phyloP scores from a whole-genome alignment of 1,140 invertebrate species.

The Ectropis grisescens region DNA sequence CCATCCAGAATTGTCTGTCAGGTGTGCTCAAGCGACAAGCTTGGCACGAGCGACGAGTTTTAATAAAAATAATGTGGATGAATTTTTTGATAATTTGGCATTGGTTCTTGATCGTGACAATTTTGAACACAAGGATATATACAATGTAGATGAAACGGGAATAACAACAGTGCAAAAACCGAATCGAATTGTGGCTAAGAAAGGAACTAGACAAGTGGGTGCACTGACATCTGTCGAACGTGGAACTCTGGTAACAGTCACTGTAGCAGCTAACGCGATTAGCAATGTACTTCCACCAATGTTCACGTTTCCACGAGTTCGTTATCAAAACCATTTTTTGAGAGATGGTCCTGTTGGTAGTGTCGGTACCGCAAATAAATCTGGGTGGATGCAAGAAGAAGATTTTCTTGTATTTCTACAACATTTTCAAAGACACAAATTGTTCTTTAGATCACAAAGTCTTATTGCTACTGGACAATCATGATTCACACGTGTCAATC shows the following conservation, averaged over 20 bases:
- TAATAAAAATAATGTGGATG: constrained; percentile 24
- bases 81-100: constrained; percentile 22
- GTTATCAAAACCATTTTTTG: too few relatives aligned
- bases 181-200: constrained; percentile 18
- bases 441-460: too few relatives aligned
- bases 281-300: constrained; percentile 38
- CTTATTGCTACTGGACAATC: too few relatives aligned
- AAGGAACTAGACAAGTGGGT: constrained; percentile 20
- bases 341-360: too few relatives aligned
- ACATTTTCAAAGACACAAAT: too few relatives aligned
- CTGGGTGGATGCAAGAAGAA: background rate
- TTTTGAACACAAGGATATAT: constrained; percentile 21
- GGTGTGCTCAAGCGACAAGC: constrained; percentile 21
- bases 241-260: constrained; percentile 28
- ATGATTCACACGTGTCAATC: background rate
- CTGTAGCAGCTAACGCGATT: constrained; percentile 25
- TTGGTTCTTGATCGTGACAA: constrained; percentile 22
- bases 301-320: constrained; percentile 38
- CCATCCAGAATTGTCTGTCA: constrained; percentile 11
- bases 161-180: constrained; percentile 26
- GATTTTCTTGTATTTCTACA: too few relatives aligned
- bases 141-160: constrained; percentile 27
- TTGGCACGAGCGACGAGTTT: constrained; percentile 32
- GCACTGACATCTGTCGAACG: constrained; percentile 34
- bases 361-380: too few relatives aligned